Evolutionary conservation across 2,797 vertebrate genomes (phyloP), one percentile per base, ranked within the genome.

Genomic region (Rhodeus uyekii): DNA sequence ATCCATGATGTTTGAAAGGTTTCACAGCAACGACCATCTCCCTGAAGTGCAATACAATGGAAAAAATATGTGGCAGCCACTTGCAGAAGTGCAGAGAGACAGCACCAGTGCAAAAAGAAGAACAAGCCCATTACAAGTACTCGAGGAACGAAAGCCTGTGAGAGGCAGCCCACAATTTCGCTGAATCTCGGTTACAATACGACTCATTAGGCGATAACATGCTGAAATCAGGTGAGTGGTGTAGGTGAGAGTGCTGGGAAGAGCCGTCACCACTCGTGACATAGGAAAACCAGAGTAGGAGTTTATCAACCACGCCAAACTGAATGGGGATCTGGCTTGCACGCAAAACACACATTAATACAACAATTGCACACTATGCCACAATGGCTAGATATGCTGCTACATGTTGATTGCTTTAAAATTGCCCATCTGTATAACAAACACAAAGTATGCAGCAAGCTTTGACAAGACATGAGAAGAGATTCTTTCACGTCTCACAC

Each of bases 401-500:
- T 89, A 90, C 87, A 89, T 2, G 88, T 88, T 89, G 84, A 90
- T 82, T 85, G 87, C 87, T 82, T 90, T 73, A 79, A 78, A 85
- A 90, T n/a, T 81, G 87, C 86, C 85, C 65, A 87, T 90, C 88
- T 87, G 92, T 89, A 90, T 92, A 90, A 92, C 90, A 94, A 90
- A 80, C 24, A 77, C n/a, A n/a, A n/a, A n/a, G n/a, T 84, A 80
- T 81, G 84, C 85, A 18, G 88, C 90, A 91, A 91, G 90, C 90
- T 92, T 93, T 93, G 90, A 93, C 92, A 93, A 93, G 91, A 88
- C 83, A 81, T 85, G 82, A 71, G 87, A 89, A 90, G 86, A 87
- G 68, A 88, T 89, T 83, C 67, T 86, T 74, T 79, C 79, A 44
- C 83, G 75, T 60, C 44, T 81, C 80, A 60, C 24, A 65, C 32